A percentile compares a stretch with the other conserved stretches of the same genome.
Evolutionary conservation across 2,888 invertebrate genomes (phyloP).

Genomic region (Mythimna pallens): DNA sequence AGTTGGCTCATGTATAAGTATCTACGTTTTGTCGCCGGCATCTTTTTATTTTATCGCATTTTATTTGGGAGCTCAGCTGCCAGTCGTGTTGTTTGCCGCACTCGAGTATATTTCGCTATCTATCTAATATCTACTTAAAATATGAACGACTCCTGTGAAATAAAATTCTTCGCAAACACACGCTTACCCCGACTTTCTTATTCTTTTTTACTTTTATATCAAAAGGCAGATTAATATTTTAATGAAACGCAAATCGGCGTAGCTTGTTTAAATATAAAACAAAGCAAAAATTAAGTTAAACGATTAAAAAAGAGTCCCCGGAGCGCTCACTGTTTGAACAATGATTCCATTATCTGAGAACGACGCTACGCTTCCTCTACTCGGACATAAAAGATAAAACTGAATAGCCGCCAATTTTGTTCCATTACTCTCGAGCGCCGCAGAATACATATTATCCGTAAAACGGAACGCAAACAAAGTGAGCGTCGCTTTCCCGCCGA

Average conservation of each 20-base stretch:
- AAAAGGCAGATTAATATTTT: slow-evolving; percentile 61
- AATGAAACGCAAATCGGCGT: slow-evolving; percentile 52
- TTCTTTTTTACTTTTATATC: slow-evolving; percentile 37
- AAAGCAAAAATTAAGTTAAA: slow-evolving; percentile 85
- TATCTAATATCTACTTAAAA: slow-evolving; percentile 70
- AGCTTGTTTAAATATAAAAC: slow-evolving; percentile 76
- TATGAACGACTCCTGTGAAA: slow-evolving; percentile 58
- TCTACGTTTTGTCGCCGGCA: slow-evolving; percentile 88
- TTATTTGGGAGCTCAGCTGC: slow-evolving; percentile 89
- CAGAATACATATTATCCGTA: slow-evolving; percentile 89
- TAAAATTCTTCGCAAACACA: slow-evolving; percentile 48
- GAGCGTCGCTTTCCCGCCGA: slow-evolving; percentile 88
- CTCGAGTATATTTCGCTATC: slow-evolving; percentile 76
- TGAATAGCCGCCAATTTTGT: slow-evolving; percentile 88
- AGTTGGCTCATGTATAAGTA: slow-evolving; percentile 82
- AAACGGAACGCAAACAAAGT: slow-evolving; percentile 90
- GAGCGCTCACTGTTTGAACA: slow-evolving; percentile 82
- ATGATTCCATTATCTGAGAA: slow-evolving; percentile 86
- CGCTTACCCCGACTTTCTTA: slow-evolving; percentile 21
- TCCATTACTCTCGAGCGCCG: slow-evolving; percentile 86
- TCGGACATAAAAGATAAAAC: slow-evolving; percentile 86
- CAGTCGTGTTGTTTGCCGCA: slow-evolving; percentile 85
- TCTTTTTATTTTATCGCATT: slow-evolving; percentile 89
- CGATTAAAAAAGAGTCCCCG: slow-evolving; percentile 85
- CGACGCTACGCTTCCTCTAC: slow-evolving; percentile 72